These are phyloP conservation scores for Phenganax subtilis DNA, from an alignment of 92 coral and sea anemone genomes.

Conservation along the genomic window DNA sequence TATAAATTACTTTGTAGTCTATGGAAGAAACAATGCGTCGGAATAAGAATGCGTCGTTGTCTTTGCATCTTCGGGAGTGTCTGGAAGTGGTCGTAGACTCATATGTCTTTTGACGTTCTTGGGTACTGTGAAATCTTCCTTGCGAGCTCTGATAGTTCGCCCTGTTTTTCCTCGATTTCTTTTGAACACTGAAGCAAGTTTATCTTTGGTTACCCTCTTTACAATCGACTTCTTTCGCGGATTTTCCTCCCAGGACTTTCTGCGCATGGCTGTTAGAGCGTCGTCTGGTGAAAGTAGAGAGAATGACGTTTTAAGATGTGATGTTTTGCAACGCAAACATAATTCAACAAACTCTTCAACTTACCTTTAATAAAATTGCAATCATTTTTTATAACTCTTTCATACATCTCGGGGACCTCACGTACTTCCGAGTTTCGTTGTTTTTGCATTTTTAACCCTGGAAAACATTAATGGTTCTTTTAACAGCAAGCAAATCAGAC, in stretches of 20 bases:
- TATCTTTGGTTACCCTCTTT: neutral
- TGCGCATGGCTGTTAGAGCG: conserved; percentile 22
- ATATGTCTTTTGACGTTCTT: conserved; percentile 5
- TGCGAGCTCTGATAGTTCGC: conserved; percentile 20
- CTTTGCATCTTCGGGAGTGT: neutral
- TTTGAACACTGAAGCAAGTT: neutral
- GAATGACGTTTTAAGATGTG: neutral
- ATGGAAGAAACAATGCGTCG: neutral
- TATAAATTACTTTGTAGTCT: neutral
- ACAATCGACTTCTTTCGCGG: neutral
- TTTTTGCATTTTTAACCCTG: conserved; percentile 7
- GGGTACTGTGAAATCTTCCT: conserved; percentile 17
- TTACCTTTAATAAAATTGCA: neutral
- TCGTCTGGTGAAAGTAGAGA: neutral
- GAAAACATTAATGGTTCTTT: neutral
- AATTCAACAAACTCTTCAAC: neutral
- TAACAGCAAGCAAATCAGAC: too few relatives aligned
- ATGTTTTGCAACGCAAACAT: neutral
- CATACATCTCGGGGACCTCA: neutral
- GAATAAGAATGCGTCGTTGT: neutral
- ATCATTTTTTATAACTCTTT: neutral
- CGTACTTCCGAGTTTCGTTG: neutral
- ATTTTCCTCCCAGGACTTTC: conserved; percentile 17
- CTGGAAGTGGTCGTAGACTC: conserved; percentile 37
- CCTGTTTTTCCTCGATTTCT: neutral